Percentiles rank a stretch among this genome's conserved stretches.
Conservation (phyloP, 2,113 vertebrate genomes). For the Nothocercus julius region DNA sequence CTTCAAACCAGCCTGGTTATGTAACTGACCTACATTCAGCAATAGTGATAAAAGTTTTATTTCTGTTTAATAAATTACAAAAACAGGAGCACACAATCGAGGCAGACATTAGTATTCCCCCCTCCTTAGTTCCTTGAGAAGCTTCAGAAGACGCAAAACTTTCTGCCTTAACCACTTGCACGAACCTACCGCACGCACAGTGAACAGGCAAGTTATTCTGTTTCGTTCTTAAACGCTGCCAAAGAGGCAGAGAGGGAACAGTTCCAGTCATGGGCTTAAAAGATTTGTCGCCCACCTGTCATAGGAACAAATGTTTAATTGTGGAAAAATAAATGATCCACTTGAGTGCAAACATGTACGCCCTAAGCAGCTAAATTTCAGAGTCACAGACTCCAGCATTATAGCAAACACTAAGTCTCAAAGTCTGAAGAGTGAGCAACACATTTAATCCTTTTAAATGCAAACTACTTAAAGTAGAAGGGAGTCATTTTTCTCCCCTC, state of each 20-base stretch:
- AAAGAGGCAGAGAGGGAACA: background rate
- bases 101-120: background rate
- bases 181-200: background rate
- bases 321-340: background rate
- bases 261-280: background rate
- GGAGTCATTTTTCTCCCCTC: background rate
- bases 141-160: background rate
- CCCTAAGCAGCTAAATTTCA: background rate
- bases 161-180: background rate
- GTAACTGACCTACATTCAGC: background rate
- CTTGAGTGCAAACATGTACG: background rate
- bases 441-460: background rate
- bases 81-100: background rate
- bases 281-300: background rate
- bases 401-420: background rate
- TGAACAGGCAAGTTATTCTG: background rate
- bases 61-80: conserved; percentile 32
- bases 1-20: conserved; percentile 23
- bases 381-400: background rate
- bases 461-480: background rate
- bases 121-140: background rate
- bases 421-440: background rate
- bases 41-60: background rate
- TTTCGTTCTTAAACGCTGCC: background rate
- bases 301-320: background rate